Base-by-base conservation (phyloP, 2,888 invertebrate species). In the Ellobium chinense region DNA sequence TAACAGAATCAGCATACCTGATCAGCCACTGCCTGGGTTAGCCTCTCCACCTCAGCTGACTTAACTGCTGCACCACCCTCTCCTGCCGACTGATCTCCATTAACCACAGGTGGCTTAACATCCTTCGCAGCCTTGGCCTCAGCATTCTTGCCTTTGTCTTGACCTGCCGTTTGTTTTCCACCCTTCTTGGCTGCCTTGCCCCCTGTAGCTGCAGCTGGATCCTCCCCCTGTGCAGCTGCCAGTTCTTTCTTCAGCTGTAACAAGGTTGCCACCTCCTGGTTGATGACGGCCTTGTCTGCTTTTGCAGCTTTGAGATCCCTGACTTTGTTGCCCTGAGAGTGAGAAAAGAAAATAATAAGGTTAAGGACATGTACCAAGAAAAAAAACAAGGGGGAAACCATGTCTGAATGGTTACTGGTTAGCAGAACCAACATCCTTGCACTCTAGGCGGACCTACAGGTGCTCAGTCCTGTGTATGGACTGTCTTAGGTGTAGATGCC, bases 221-320 rank as follows among this genome's bases (percentile, higher is more conserved):
- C 85, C 18, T 82, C 72, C 12, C 90, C 90, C 78, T 89, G 88
- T 14, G 88, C 88, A 9, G 85, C 34, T 1, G 92, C 90, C 36
- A 97, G 94, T 88, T 95, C 94, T 85, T 95, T 95, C 92, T 97
- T 97, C 68, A 97, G 93, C 68, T 95, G 94, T 27, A 97, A 92
- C 62, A 97, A 93, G 78, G 94, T 94, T 27, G 94, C 94, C 0
- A 97, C 96, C 92, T 97, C 96, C 0, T 96, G 96, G 89, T 96
- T 95, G 95, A 96, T 96, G 0, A 95, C 95, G 0, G 95, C 88
- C 92, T 97, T 97, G 85, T 96, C 95, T 78, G 95, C 95, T 60
- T 96, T 96, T 4, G 95, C 94, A 0, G 95, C 93, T 93, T 98
- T 98, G 31, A 97, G 91, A 80, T 95, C 94, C 68, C 97, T 94